Conservation (phyloP, 2,888 invertebrate species). For the Stenichneumon culpator region DNA sequence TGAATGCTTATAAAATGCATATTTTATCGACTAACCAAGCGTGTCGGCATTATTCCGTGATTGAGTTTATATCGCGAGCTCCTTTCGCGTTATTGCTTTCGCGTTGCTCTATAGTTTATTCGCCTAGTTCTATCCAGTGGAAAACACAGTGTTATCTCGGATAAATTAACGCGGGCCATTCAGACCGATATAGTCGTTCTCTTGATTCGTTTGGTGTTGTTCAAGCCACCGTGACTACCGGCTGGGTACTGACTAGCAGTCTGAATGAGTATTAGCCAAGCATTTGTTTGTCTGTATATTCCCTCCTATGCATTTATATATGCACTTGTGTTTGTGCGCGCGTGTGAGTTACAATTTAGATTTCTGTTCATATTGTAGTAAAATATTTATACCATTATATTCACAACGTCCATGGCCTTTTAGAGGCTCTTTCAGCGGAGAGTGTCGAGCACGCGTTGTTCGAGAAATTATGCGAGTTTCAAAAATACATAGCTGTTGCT, state of each 20-base stretch:
- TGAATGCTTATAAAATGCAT: not conserved
- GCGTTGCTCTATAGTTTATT: not conserved
- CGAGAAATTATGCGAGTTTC: conserved; percentile 4
- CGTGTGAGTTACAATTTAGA: conserved; percentile 15
- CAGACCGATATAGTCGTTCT: conserved; percentile 30
- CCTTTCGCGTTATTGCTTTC: conserved; percentile 47
- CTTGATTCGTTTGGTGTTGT: conserved; percentile 28
- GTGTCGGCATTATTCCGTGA: not conserved
- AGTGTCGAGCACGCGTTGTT: not conserved
- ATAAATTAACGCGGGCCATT: conserved; percentile 41
- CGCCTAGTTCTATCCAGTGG: not conserved
- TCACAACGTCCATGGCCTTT: conserved; percentile 6
- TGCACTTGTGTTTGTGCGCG: not conserved
- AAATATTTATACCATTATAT: conserved; percentile 21
- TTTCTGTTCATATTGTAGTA: not conserved
- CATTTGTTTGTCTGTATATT: not conserved
- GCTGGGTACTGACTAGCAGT: not conserved
- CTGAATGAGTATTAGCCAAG: conserved; percentile 16
- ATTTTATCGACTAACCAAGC: conserved; percentile 12
- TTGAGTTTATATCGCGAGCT: conserved; percentile 22
- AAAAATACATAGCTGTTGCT: not conserved
- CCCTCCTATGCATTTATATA: not conserved
- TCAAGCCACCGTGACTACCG: not conserved
- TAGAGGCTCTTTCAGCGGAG: not conserved
- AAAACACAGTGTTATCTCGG: conserved; percentile 52